These are phyloP conservation scores for Agapornis canus DNA, from an alignment of 2,797 vertebrate species.

Conservation along the genomic window DNA sequence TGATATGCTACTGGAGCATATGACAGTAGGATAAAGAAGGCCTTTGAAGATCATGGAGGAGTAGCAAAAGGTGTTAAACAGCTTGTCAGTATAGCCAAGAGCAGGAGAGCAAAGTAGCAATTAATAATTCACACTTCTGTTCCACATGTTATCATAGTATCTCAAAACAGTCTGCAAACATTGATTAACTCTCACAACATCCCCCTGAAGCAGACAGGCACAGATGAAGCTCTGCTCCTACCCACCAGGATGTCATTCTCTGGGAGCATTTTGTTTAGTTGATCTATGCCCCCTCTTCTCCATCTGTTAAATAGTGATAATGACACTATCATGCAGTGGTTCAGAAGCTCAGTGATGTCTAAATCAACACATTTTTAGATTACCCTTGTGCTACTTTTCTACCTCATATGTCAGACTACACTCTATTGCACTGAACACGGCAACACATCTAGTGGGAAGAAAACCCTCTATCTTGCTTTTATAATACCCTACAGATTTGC, in stretches of 20 bases:
- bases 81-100: slow-evolving; percentile 25
- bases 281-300: neutral
- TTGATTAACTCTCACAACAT: neutral
- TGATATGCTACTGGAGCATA: neutral
- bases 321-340: neutral
- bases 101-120: slow-evolving; percentile 21
- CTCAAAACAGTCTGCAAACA: slow-evolving; percentile 52
- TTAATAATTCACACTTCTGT: slow-evolving; percentile 49
- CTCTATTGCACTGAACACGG: neutral
- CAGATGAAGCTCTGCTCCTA: neutral
- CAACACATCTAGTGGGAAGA: neutral
- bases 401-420: neutral
- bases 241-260: neutral
- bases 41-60: slow-evolving; percentile 37
- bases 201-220: neutral
- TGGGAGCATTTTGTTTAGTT: neutral
- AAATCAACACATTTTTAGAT: neutral
- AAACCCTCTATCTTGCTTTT: neutral
- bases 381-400: neutral
- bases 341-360: neutral
- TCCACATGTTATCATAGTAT: neutral
- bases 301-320: neutral
- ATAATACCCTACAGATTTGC: neutral
- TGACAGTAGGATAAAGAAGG: slow-evolving; percentile 20
- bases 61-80: slow-evolving; percentile 33